Evolutionary conservation across 2,797 vertebrate species (phyloP), one percentile per base, ranked within the genome.

Genomic region (Helostoma temminkii): DNA sequence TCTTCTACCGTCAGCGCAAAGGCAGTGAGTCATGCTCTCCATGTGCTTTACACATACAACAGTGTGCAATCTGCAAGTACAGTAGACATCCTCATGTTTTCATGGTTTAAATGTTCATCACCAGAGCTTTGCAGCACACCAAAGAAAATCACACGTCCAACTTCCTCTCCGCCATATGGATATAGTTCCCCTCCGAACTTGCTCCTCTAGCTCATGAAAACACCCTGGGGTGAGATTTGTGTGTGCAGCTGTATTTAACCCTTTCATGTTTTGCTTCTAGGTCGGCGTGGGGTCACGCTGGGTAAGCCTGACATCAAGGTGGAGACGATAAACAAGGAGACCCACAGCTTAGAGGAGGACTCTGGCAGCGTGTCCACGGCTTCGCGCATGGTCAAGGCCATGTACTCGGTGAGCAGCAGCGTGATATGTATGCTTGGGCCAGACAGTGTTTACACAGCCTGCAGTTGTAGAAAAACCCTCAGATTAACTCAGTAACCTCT

Each of bases 281-380:
- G 97, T 92, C 96, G 96, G 7, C 96, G 97, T 45, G 97, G 97
- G 16, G 97, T 98, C 73, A 98, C 96, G 0, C 91, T 99, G 77
- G 95, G 97, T 48, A 99, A 98, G 85, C 91, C 97, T 45, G 97
- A 98, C 92, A 98, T 99, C 92, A 98, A 98, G 91, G 97, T 98
- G 87, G 97, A 99, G 88, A 98, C 97, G 0, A 97, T 98, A 76
- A 98, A 97, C 93, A 95, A 98, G 80, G 97, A 98, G 91, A 96
- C 95, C 3, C 95, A 97, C 88, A 95, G 96, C 0, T 90, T 98
- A 74, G 97, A 98, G 66, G 97, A 98, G 61, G 97, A 99, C 76
- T 95, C 96, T 0, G 95, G 95, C 88, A 97, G 96, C 5, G 92
- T 98, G 63, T 97, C 96, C 87, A 98, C 97, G 0, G 97, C 97